Evolutionary conservation across 2,888 invertebrate genomes (phyloP).

Genomic region (Dolichopus griseipennis): DNA sequence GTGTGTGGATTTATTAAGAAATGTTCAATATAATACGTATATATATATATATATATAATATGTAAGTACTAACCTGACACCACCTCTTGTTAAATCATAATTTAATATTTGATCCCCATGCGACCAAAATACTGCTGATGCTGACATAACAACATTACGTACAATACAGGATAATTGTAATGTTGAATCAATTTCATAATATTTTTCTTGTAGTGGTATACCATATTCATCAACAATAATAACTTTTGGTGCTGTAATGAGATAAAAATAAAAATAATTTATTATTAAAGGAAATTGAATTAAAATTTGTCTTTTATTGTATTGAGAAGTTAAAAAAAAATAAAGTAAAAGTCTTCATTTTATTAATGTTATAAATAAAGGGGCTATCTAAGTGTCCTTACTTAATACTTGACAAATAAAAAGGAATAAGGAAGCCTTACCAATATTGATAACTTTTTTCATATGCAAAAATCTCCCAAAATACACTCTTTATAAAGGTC

Average conservation of each 20-base stretch:
- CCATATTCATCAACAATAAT: conserved; percentile 49
- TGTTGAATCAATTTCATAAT: conserved; percentile 50
- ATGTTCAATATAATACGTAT: conserved; percentile 8
- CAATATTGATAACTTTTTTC: too few relatives aligned
- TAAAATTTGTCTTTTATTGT: too few relatives aligned
- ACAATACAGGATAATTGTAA: conserved; percentile 50
- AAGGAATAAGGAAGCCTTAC: too few relatives aligned
- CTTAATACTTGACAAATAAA: too few relatives aligned
- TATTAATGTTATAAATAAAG: too few relatives aligned
- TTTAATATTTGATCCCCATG: conserved; percentile 47
- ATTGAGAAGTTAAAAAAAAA: too few relatives aligned
- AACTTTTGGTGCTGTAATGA: conserved; percentile 46
- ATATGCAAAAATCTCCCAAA: too few relatives aligned
- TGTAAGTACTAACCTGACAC: conserved; percentile 41
- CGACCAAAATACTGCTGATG: conserved; percentile 48
- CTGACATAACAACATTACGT: conserved; percentile 47
- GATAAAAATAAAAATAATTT: conserved; percentile 12
- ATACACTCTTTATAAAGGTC: too few relatives aligned
- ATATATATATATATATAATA: not conserved
- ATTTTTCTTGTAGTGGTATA: conserved; percentile 47
- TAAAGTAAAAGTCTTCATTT: too few relatives aligned
- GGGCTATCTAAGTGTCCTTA: too few relatives aligned
- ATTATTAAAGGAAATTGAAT: not conserved
- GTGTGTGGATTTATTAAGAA: conserved; percentile 8
- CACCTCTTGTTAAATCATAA: conserved; percentile 48